Evolutionary conservation across 2,888 invertebrate species (phyloP), one percentile per base, ranked within the genome.

Genomic region (Andricus quercusramuli): DNA sequence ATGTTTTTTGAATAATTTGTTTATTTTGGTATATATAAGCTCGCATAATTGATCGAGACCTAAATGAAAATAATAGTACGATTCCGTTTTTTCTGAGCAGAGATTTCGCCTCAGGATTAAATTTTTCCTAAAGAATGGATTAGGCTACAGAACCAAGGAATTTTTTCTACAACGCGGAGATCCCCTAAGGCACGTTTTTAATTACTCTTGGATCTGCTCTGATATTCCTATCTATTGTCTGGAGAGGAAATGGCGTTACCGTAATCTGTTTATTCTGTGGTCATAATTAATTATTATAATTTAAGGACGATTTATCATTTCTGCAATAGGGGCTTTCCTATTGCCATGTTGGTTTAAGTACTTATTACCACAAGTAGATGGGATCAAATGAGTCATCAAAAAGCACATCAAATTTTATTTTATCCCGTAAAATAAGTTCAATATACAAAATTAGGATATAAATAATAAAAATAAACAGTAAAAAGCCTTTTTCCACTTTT

Each of bases 281-380:
- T 51, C 32, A 70, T 20, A 70, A 51, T 70, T 47, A 51, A 51
- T 70, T 32, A 70, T 51, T 29, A 51, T 70, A 70, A 25, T 51
- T 51, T 51, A 70, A 20, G 17, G 20, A 29, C 3, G 20, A 70
- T 70, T 51, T 51, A 51, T 70, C 29, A 51, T 70, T 25, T 68
- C 2, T 22, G 25, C 29, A 47, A 44, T 47, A 25, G 47, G 47
- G 25, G 47, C 17, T 68, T 68, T 17, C 68, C 25, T 25, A 8
- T 47, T n/a, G 47, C n/a, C 68, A 68, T 20, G 15, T 29, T 47
- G 47, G 25, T 68, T 44, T 8, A 25, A 44, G 8, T 59, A 22
- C 56, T 59, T n/a, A 15, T 59, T n/a, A 47, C 4, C 47, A 47
- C 17, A 47, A 47, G 47, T 47, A 17, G 47, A 47, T 47, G 47